These are phyloP conservation scores for Chloroclystis v-ata DNA, from an alignment of 2,888 invertebrate species.

Conservation along the genomic window DNA sequence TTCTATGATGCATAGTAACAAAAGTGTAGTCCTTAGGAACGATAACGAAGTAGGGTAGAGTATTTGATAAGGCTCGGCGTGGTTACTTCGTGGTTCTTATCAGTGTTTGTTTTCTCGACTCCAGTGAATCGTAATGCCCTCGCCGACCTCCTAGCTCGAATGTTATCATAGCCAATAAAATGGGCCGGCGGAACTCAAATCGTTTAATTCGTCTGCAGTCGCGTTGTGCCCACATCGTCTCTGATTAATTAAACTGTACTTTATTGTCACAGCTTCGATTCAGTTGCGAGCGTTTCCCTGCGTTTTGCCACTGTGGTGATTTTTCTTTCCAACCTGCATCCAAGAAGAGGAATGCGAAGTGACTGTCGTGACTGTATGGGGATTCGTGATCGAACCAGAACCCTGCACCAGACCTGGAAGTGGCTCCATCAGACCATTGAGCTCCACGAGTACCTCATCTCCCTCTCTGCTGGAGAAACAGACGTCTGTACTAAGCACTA, in stretches of 20 bases:
- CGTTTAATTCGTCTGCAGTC: constrained; percentile 55
- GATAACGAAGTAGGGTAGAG: constrained; percentile 34
- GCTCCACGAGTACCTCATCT: constrained; percentile 91
- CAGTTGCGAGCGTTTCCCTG: constrained; percentile 23
- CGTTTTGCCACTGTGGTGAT: constrained; percentile 54
- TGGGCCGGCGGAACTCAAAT: constrained; percentile 62
- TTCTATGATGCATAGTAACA: constrained; percentile 18
- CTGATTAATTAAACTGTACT: constrained; percentile 11
- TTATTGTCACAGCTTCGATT: constrained; percentile 11
- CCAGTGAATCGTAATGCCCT: constrained; percentile 64
- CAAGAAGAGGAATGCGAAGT: constrained; percentile 80
- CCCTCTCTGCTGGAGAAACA: constrained; percentile 86
- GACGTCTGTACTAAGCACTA: constrained; percentile 68
- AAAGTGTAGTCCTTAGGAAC: constrained; percentile 19
- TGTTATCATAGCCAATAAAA: constrained; percentile 72
- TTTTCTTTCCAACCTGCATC: constrained; percentile 69
- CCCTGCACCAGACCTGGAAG: constrained; percentile 96
- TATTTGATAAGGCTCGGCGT: constrained; percentile 56
- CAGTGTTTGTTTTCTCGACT: constrained; percentile 67
- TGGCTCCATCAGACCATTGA: constrained; percentile 95
- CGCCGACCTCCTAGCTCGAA: constrained; percentile 66
- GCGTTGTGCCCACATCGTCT: constrained; percentile 41
- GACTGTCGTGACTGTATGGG: constrained; percentile 90
- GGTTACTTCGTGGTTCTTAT: constrained; percentile 71
- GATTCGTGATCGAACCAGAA: constrained; percentile 91